Conservation (phyloP, 2,797 vertebrate species). For the Atherinosoma microstoma region DNA sequence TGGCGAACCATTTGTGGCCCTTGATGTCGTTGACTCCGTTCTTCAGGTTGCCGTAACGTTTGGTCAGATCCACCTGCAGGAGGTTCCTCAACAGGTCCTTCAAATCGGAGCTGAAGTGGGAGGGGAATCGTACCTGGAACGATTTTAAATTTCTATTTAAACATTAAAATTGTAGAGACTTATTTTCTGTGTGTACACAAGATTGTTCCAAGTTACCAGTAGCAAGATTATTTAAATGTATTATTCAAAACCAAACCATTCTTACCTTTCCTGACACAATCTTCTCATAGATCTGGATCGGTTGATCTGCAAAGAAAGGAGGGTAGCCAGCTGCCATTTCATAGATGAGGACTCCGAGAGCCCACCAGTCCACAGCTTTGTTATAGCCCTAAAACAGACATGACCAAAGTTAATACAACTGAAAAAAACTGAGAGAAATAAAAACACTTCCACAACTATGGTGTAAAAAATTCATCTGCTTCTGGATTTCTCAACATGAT, state of each 20-base stretch:
- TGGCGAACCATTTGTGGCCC: conserved; percentile 99
- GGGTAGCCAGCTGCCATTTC: conserved; percentile 99
- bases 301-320: conserved; percentile 98
- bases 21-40: conserved; percentile 99
- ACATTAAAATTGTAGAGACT: neutral
- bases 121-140: conserved; percentile 94
- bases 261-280: conserved; percentile 98
- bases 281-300: conserved; percentile 99
- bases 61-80: conserved; percentile 98
- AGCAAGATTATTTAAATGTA: neutral
- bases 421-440: neutral
- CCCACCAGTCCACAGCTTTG: conserved; percentile 99
- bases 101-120: conserved; percentile 98
- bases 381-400: conserved; percentile 92
- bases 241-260: neutral
- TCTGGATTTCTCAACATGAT: neutral
- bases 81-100: conserved; percentile 98
- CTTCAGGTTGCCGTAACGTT: conserved; percentile 98
- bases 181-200: neutral
- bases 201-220: neutral
- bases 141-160: neutral
- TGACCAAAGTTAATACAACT: neutral
- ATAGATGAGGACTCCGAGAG: conserved; percentile 97
- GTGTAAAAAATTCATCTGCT: neutral
- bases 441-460: neutral